These are phyloP conservation scores for Mionectes macconnelli DNA, from an alignment of 2,113 vertebrate genomes.

Conservation along the genomic window DNA sequence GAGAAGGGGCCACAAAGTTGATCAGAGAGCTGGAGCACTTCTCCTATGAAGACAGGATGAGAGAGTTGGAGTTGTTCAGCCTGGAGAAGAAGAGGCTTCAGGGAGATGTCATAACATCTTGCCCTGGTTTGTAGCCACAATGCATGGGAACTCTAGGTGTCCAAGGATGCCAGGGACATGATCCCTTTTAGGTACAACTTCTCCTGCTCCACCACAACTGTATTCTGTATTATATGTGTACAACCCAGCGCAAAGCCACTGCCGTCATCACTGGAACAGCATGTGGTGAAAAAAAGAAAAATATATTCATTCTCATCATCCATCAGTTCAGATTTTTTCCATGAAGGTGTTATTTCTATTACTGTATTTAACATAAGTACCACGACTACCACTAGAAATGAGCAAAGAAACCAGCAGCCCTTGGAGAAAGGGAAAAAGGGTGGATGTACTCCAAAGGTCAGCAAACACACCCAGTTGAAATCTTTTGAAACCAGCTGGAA, in stretches of 20 bases:
- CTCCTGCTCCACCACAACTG: neutral
- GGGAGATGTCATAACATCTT: neutral
- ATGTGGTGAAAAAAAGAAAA: neutral
- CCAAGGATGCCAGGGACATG: neutral
- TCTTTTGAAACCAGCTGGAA: neutral
- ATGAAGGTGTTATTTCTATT: neutral
- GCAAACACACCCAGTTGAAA: slow-evolving; percentile 32
- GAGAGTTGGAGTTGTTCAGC: neutral
- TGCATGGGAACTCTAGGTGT: neutral
- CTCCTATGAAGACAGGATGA: neutral
- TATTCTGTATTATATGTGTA: neutral
- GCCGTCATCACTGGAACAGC: neutral
- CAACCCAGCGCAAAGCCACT: neutral
- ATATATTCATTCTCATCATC: neutral
- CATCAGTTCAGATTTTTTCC: neutral
- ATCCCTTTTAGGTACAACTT: neutral
- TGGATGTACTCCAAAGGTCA: slow-evolving; percentile 2
- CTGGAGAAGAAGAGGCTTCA: neutral
- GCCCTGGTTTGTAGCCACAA: neutral
- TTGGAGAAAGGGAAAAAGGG: neutral
- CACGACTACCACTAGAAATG: neutral
- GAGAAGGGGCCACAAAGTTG: neutral
- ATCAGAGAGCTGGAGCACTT: neutral
- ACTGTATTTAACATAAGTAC: neutral
- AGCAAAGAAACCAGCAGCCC: neutral